phyloP scores from a whole-genome alignment of 2,797 vertebrate species.

The Gallinago solitaria region DNA sequence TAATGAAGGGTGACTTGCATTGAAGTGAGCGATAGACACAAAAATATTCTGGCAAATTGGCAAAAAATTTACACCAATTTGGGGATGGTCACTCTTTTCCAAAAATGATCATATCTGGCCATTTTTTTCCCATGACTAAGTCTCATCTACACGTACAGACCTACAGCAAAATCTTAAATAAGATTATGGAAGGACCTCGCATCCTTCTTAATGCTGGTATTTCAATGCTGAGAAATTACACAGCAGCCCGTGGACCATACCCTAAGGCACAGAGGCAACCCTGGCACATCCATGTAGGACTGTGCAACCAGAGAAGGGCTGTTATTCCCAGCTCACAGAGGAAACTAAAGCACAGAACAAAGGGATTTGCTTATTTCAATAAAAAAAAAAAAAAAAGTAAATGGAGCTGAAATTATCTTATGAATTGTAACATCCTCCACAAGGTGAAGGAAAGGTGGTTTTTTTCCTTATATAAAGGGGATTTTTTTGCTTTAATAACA shows the following conservation, averaged over 20 bases:
- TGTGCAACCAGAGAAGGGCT: background rate
- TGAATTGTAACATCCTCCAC: background rate
- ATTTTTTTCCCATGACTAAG: background rate
- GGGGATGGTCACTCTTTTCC: background rate
- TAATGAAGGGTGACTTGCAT: background rate
- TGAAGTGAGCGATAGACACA: rapidly evolving
- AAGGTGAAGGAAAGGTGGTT: background rate
- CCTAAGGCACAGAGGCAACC: background rate
- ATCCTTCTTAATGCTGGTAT: background rate
- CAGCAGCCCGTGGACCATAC: background rate
- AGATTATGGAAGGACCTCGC: background rate
- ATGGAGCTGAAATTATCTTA: background rate
- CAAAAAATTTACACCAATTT: background rate
- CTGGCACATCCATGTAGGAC: background rate
- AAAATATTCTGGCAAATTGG: no score
- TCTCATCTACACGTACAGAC: rapidly evolving
- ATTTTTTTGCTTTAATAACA: conserved; percentile 15
- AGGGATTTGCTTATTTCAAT: background rate
- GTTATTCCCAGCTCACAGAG: background rate
- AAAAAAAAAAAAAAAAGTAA: background rate
- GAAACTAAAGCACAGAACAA: background rate
- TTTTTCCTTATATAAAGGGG: background rate
- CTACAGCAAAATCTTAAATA: background rate
- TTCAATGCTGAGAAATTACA: background rate
- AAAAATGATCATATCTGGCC: background rate